Base-by-base conservation (phyloP, 37 sponge, comb jelly and placozoan species). In the Diacarnus erythraeanus region DNA sequence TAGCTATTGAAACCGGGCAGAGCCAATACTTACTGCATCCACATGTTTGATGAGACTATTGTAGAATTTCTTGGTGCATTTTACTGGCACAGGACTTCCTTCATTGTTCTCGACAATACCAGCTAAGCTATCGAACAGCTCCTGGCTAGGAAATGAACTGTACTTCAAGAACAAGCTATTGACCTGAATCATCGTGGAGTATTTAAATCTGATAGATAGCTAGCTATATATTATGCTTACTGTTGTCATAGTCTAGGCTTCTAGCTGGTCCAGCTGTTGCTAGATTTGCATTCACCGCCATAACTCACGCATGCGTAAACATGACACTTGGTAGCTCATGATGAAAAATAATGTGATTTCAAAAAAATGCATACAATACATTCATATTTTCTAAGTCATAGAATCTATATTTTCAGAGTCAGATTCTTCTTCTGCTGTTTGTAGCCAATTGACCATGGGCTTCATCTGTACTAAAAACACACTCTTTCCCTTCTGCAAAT, bases 381-480 rank as follows among this genome's bases (percentile, higher is more conserved):
- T n/a, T n/a, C n/a, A n/a, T n/a, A n/a, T n/a, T n/a, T n/a, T n/a
- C n/a, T n/a, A n/a, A n/a, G n/a, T n/a, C n/a, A n/a, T n/a, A n/a
- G n/a, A n/a, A n/a, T n/a, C n/a, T n/a, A n/a, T n/a, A n/a, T n/a
- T 78, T 58, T 77, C 81, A 3, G 79, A 60, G 36, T 69, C 79
- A 22, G 69, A 79, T 42, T 94, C 98, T 77, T 97, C 96, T 47
- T 93, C 94, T 30, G 98, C 96, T 35, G 88, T 98, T 56, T 81
- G 61, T 5, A 98, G 77, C 98, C 98, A 98, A n/a, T 93, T 87
- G 5, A 98, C 91, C 91, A 98, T 93, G 21, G 71, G 56, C 77
- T 95, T 88, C 94, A 95, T 93, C 80, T 95, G 94, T 3, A 58
- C 77, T 42, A 93, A 74, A 69, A 98, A 95, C 42, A 83, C 92